phyloP scores from a whole-genome alignment of 2,113 vertebrate species.

The Typhlomys cinereus region DNA sequence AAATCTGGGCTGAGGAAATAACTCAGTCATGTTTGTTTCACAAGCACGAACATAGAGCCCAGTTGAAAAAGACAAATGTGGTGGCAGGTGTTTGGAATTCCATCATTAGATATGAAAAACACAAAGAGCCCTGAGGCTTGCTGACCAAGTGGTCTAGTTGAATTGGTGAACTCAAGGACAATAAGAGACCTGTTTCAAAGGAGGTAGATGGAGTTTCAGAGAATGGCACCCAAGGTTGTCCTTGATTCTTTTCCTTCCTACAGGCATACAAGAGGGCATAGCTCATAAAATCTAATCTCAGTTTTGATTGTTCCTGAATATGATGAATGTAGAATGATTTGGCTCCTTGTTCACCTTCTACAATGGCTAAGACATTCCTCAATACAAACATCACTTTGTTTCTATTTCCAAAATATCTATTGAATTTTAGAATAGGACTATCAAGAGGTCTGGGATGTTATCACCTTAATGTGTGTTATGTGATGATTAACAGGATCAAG shows the following conservation, averaged over 20 bases:
- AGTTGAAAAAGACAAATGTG: neutral
- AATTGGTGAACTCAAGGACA: neutral
- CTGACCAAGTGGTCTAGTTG: neutral
- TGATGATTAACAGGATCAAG: neutral
- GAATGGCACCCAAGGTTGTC: neutral
- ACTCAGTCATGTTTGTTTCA: neutral
- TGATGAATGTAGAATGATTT: neutral
- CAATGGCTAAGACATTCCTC: neutral
- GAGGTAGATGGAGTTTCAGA: neutral
- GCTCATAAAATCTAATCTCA: constrained; percentile 7
- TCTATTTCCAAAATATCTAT: neutral
- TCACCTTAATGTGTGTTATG: neutral
- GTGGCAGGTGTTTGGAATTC: neutral
- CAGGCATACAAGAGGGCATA: too few relatives aligned
- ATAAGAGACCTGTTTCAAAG: neutral
- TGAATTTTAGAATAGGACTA: neutral
- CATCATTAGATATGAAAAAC: neutral
- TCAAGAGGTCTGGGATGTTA: neutral
- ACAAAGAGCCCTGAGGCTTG: neutral
- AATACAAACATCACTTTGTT: neutral
- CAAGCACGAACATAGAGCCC: neutral
- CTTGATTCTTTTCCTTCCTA: neutral
- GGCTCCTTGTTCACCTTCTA: neutral
- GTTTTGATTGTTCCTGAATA: neutral
- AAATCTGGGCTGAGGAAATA: neutral